Percentiles rank a stretch among this genome's conserved stretches.
These are phyloP conservation scores for Zosterops japonicus DNA, from an alignment of 2,113 vertebrate species.

Conservation along the genomic window DNA sequence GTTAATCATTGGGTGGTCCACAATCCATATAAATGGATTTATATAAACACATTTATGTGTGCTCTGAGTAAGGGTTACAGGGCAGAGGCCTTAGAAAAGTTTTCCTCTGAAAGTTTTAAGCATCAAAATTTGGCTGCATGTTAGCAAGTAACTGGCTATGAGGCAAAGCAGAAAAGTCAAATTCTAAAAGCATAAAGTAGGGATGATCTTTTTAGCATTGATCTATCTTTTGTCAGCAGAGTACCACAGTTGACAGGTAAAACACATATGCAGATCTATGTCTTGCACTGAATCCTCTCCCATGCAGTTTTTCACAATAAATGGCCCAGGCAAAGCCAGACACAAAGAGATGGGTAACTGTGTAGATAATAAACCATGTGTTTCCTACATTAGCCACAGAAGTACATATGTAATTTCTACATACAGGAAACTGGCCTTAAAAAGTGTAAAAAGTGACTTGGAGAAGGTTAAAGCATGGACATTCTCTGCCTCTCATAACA, in stretches of 20 bases:
- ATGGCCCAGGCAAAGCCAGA: not conserved
- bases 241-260: not conserved
- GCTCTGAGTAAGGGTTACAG: not conserved
- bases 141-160: not conserved
- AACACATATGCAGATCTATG: not conserved
- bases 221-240: not conserved
- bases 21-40: not conserved
- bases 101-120: not conserved
- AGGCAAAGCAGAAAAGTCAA: not conserved
- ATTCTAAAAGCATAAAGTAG: not conserved
- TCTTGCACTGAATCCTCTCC: not conserved
- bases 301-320: not conserved
- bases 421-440: not conserved
- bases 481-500: not conserved
- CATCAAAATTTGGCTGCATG: not conserved
- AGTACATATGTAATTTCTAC: not conserved
- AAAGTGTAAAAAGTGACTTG: not conserved
- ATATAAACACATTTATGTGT: not conserved
- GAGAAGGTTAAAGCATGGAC: not conserved
- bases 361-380: not conserved
- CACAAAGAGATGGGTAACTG: not conserved
- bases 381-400: not conserved
- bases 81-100: not conserved
- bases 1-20: not conserved
- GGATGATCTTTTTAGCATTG: not conserved